phyloP scores from a whole-genome alignment of 2,113 vertebrate species.

The Indicator indicator region DNA sequence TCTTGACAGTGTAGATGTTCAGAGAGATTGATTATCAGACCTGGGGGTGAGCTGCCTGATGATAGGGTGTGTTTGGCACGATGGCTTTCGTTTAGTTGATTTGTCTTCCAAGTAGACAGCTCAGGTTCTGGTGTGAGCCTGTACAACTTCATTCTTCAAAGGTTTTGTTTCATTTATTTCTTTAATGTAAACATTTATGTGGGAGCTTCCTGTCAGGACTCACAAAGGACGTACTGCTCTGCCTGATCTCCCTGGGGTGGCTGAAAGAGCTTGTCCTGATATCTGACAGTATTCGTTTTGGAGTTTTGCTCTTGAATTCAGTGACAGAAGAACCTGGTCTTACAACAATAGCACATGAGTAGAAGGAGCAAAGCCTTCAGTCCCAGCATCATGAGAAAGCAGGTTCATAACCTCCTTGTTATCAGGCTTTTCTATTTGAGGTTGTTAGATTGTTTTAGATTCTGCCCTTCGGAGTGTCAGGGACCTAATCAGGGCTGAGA shows the following conservation, averaged over 20 bases:
- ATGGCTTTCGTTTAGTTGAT: not conserved
- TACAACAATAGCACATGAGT: not conserved
- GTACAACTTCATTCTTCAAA: not conserved
- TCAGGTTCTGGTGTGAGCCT: not conserved
- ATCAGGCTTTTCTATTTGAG: not conserved
- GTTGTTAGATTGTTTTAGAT: not conserved
- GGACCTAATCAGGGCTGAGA: not conserved
- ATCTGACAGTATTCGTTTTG: not conserved
- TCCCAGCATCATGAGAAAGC: not conserved
- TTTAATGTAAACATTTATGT: not conserved
- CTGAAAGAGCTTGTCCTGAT: not conserved
- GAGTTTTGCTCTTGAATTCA: not conserved
- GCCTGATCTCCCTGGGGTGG: not conserved
- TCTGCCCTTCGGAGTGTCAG: conserved; percentile 13
- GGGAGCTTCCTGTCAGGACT: not conserved
- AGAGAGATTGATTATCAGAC: not conserved
- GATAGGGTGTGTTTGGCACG: not conserved
- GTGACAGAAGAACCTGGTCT: not conserved
- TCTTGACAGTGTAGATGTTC: not conserved
- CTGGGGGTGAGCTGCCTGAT: not conserved
- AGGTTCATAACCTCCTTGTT: not conserved
- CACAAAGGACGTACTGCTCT: not conserved
- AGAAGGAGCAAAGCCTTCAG: not conserved
- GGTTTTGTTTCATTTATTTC: not conserved
- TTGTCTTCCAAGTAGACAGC: not conserved